Evolutionary conservation across 2,888 invertebrate species (phyloP), one percentile per base, ranked within the genome.

Genomic region (Orchestes rusci): DNA sequence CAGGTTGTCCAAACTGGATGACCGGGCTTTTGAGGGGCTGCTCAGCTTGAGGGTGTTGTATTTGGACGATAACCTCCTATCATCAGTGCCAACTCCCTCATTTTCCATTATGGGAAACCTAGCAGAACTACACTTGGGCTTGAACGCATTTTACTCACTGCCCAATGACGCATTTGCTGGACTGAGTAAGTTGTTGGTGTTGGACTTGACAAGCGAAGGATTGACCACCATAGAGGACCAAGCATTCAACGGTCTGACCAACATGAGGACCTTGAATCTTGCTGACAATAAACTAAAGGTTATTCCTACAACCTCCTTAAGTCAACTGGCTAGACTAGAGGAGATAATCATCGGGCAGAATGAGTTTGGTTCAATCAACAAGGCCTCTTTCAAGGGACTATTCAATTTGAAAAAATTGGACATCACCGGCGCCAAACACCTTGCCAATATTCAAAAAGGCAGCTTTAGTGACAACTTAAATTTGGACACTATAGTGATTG

Each of bases 271-370:
- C 56, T 71, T 91, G 18, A 84, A 84, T 63, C 70, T 91, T 15
- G 80, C 82, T 12, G 89, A 85, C 53, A 91, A 90, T 67, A 78
- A 81, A 55, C 69, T 91, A 47, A 73, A 74, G 38, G 73, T 73
- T 39, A 79, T 91, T 33, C 90, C 91, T 3, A 88, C 89, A 0
- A 71, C 75, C 16, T 85, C 87, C 51, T 62, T 89, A 28, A 76
- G 81, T 3, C 73, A 77, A 36, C 69, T 91, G 42, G 73, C 75
- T 4, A 77, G 89, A 32, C 69, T 91, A 45, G 90, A 91, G 64
- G 84, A 87, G 56, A 71, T 91, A 35, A 79, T 79, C 18, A 75
- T 90, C 45, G 91, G 91, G 0, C 87, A 89, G 63, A 91, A 90
- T 61, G 82, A 83, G 51, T 88, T 89, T 59, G 69, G 76, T 28